Evolutionary conservation across 2,797 vertebrate genomes (phyloP).

Genomic region (Pseudochaenichthys georgianus): DNA sequence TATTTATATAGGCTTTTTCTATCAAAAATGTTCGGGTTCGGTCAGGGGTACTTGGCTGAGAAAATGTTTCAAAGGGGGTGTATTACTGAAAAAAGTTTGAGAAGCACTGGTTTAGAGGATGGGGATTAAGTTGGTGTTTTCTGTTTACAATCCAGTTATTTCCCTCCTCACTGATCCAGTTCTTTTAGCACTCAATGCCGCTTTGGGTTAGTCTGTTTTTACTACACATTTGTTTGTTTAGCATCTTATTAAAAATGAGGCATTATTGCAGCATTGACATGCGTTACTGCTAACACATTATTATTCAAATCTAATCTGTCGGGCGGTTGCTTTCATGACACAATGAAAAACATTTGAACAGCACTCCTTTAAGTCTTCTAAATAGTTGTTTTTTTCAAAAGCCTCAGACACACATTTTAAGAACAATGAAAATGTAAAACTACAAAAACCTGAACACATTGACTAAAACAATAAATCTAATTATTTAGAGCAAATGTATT

Average conservation of each 20-base stretch:
- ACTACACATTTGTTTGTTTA: not conserved
- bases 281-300: not conserved
- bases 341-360: not conserved
- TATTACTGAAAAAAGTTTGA: no score
- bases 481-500: not conserved
- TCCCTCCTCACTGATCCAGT: slow-evolving; percentile 24
- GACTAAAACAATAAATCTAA: not conserved
- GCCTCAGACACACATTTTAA: not conserved
- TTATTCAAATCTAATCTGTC: not conserved
- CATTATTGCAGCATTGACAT: not conserved
- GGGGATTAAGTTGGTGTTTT: slow-evolving; percentile 52
- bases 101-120: slow-evolving; percentile 34
- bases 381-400: no score
- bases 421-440: not conserved
- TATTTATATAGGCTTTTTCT: no score
- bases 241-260: not conserved
- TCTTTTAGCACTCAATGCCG: not conserved
- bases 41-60: no score
- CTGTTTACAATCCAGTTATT: slow-evolving; percentile 42
- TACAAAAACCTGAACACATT: not conserved
- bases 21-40: no score
- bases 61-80: not conserved
- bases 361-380: not conserved
- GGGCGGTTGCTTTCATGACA: not conserved
- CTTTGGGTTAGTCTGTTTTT: not conserved